Percentiles rank a stretch among this genome's conserved stretches.
phyloP scores from a whole-genome alignment of 2,797 vertebrate species.

The Leptatherina wallacei region DNA sequence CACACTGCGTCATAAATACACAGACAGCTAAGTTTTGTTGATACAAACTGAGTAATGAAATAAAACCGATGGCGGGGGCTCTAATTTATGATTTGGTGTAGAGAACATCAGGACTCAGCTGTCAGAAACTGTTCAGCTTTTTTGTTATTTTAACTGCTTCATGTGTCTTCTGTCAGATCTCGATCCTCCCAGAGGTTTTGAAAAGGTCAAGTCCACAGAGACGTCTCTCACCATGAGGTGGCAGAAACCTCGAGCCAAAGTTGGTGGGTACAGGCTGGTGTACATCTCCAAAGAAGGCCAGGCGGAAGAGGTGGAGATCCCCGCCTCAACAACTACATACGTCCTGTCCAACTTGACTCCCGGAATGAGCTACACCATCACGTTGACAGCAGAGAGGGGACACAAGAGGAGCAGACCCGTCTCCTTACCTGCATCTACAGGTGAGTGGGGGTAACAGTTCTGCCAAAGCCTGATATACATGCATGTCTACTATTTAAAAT shows the following conservation, averaged over 20 bases:
- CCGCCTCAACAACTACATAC: conserved; percentile 76
- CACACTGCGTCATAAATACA: conserved; percentile 24
- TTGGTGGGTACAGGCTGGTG: conserved; percentile 86
- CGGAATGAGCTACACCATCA: conserved; percentile 85
- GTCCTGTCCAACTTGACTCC: conserved; percentile 83
- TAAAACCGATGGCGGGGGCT: conserved; percentile 13
- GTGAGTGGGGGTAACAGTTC: conserved; percentile 70
- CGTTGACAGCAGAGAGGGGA: conserved; percentile 87
- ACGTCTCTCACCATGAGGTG: conserved; percentile 86
- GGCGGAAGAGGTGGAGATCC: conserved; percentile 81
- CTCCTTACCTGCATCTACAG: conserved; percentile 82
- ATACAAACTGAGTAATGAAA: conserved; percentile 29
- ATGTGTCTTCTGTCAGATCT: conserved; percentile 80
- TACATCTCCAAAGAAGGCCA: conserved; percentile 75
- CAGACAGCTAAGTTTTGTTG: conserved; percentile 11
- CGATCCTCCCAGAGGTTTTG: conserved; percentile 88
- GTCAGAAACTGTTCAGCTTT: not conserved
- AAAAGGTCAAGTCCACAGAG: conserved; percentile 80
- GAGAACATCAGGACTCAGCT: not conserved
- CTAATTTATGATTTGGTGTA: conserved; percentile 19
- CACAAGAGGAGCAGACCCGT: conserved; percentile 86
- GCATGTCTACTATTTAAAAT: not conserved
- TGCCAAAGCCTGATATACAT: not conserved
- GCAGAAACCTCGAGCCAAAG: conserved; percentile 88
- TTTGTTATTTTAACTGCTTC: not conserved